phyloP scores from a whole-genome alignment of 2,113 vertebrate genomes.

The Tapirus terrestris region DNA sequence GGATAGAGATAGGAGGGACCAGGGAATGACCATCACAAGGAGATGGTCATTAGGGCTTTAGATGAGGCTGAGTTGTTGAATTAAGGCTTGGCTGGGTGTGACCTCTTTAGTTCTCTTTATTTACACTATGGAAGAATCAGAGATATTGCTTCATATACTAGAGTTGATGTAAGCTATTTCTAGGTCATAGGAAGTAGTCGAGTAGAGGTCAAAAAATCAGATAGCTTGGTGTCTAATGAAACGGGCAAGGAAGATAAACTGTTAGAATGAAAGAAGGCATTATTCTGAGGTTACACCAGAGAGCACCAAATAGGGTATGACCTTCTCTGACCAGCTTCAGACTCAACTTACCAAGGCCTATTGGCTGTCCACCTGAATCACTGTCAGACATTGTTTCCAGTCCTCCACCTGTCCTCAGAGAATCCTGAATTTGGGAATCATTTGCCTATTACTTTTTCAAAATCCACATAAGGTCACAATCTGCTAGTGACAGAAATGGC shows the following conservation, averaged over 20 bases:
- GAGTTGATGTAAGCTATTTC: not conserved
- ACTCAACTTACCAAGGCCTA: not conserved
- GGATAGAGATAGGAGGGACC: not conserved
- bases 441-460: not conserved
- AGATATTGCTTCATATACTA: not conserved
- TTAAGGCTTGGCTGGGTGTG: not conserved
- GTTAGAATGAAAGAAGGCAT: not conserved
- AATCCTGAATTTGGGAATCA: not conserved
- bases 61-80: not conserved
- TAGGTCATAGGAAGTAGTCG: not conserved
- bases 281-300: not conserved
- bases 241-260: not conserved
- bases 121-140: not conserved
- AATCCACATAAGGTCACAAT: not conserved
- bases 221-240: not conserved
- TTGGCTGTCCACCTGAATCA: fast-evolving
- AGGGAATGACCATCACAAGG: fast-evolving
- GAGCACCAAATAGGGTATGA: not conserved
- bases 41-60: not conserved
- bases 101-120: not conserved
- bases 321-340: not conserved
- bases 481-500: not conserved
- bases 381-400: not conserved
- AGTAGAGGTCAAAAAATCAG: not conserved
- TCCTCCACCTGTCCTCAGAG: not conserved